These are phyloP conservation scores for Anthonomus grandis DNA, from an alignment of 1,140 invertebrate species.

Conservation along the genomic window DNA sequence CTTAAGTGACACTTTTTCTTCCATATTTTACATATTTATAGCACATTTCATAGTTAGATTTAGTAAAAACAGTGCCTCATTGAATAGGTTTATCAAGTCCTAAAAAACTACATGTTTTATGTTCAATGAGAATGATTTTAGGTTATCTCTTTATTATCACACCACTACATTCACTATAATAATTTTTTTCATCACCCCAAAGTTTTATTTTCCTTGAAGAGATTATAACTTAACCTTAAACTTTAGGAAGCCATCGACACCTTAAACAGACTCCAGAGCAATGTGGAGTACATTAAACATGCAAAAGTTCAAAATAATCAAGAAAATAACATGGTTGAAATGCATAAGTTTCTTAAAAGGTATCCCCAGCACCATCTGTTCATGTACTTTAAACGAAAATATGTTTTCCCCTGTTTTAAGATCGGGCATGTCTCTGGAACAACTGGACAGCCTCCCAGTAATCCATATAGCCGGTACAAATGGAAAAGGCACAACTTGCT, in stretches of 20 bases:
- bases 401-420: conserved; percentile 36
- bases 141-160: no score
- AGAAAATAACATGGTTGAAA: conserved; percentile 33
- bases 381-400: not conserved
- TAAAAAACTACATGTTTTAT: no score
- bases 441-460: conserved; percentile 69
- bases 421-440: conserved; percentile 62
- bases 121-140: no score
- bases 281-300: conserved; percentile 41
- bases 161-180: no score
- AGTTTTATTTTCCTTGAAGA: no score
- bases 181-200: no score
- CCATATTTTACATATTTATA: no score
- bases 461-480: conserved; percentile 97
- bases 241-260: conserved; percentile 39
- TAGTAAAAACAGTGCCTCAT: no score
- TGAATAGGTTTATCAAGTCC: no score
- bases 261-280: conserved; percentile 44
- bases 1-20: no score
- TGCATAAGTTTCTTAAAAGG: conserved; percentile 37
- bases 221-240: conserved; percentile 7
- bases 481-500: conserved; percentile 93
- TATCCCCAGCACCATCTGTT: conserved; percentile 2
- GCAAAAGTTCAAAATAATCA: conserved; percentile 26
- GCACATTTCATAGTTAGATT: no score